Conservation (phyloP, 2,888 invertebrate genomes). For the Parnassius smintheus region DNA sequence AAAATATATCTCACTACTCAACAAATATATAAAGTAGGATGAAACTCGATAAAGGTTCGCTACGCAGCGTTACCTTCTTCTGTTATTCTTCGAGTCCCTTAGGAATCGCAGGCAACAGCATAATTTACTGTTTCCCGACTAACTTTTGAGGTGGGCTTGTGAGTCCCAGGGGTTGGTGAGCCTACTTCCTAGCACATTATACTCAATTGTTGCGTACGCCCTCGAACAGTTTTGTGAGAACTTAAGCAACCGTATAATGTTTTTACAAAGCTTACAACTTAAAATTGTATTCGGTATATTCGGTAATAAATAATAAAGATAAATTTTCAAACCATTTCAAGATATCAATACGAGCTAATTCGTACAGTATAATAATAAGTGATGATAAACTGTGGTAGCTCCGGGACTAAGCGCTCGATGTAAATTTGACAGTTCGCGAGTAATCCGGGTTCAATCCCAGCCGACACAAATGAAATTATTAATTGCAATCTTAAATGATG, state of each 20-base stretch:
- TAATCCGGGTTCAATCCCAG: no score
- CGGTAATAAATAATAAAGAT: no score
- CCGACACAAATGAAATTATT: no score
- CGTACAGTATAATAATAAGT: no score
- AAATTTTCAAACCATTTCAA: no score
- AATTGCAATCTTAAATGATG: no score
- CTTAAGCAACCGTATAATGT: neutral
- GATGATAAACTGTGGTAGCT: no score
- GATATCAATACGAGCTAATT: no score
- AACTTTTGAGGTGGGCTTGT: slow-evolving; percentile 62
- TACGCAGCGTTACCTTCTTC: slow-evolving; percentile 44
- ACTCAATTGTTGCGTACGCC: slow-evolving; percentile 40
- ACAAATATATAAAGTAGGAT: slow-evolving; percentile 28
- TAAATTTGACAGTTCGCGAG: no score
- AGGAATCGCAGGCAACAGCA: slow-evolving; percentile 48
- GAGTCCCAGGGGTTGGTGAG: slow-evolving; percentile 41
- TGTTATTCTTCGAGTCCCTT: slow-evolving; percentile 58
- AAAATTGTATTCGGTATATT: neutral
- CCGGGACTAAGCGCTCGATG: no score
- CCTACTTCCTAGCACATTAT: slow-evolving; percentile 50
- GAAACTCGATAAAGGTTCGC: slow-evolving; percentile 50
- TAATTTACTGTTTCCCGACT: slow-evolving; percentile 69
- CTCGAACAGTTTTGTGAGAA: slow-evolving; percentile 35
- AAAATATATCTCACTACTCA: neutral
- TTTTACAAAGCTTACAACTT: neutral